These are phyloP conservation scores for Tuta absoluta DNA, from an alignment of 2,888 invertebrate genomes.

Conservation along the genomic window DNA sequence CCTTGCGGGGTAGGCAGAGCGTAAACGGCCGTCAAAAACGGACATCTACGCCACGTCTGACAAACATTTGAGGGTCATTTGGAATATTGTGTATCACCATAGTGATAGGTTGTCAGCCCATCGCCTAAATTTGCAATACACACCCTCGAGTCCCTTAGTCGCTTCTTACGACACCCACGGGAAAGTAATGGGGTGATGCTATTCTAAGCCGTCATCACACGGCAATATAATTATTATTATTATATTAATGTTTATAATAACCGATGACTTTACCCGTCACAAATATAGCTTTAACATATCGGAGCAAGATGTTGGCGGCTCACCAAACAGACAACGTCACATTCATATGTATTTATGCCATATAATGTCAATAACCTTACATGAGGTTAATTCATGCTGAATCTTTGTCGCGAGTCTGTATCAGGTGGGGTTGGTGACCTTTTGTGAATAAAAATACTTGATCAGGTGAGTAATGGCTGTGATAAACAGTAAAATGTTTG, in stretches of 20 bases:
- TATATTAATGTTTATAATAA: background rate
- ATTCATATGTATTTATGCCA: constrained; percentile 24
- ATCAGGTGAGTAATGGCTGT: background rate
- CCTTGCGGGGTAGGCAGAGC: too few relatives aligned
- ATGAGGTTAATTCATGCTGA: background rate
- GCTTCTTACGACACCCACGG: too few relatives aligned
- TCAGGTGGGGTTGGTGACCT: constrained; percentile 1
- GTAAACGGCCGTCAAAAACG: too few relatives aligned
- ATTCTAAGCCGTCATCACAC: too few relatives aligned
- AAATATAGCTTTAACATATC: background rate
- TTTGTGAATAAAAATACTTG: background rate
- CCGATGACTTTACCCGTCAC: background rate
- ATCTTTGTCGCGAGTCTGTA: background rate
- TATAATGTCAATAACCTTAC: constrained; percentile 41
- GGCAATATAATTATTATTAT: too few relatives aligned
- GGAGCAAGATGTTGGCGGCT: constrained; percentile 33
- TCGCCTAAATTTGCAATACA: too few relatives aligned
- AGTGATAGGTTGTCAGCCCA: too few relatives aligned
- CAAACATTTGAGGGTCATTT: too few relatives aligned
- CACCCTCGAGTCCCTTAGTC: too few relatives aligned
- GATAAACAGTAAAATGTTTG: background rate
- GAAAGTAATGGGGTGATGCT: too few relatives aligned
- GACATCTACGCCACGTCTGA: too few relatives aligned
- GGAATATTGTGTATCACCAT: too few relatives aligned
- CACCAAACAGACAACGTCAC: constrained; percentile 36